phyloP scores from a whole-genome alignment of 2,888 invertebrate genomes.

The Lepas anatifera region DNA sequence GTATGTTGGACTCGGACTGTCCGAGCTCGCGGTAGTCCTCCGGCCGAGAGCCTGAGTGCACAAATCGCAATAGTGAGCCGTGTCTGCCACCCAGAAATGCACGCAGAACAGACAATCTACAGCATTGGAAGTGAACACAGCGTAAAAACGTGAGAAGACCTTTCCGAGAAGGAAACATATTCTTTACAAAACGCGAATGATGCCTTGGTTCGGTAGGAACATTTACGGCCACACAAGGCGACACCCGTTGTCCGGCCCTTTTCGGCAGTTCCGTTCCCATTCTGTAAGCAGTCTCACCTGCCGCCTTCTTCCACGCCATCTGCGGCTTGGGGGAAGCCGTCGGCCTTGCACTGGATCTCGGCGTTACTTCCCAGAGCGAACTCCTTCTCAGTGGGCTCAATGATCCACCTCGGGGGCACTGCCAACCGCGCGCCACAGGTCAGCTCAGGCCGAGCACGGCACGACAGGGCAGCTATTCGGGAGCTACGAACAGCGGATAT shows the following conservation, averaged over 20 bases:
- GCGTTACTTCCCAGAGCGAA: conserved; percentile 90
- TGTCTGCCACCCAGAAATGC: too few species aligned
- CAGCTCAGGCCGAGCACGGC: neutral
- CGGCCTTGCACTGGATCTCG: conserved; percentile 88
- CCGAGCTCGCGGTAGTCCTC: conserved; percentile 88
- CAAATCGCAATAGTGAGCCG: too few species aligned
- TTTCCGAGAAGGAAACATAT: too few species aligned
- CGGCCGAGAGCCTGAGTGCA: conserved; percentile 59
- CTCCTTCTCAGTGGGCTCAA: conserved; percentile 88
- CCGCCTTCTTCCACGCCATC: conserved; percentile 90
- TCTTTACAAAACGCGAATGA: too few species aligned
- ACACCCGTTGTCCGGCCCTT: too few species aligned
- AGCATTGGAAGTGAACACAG: too few species aligned
- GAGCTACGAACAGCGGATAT: neutral
- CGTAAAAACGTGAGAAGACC: too few species aligned
- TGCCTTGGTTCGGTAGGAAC: too few species aligned
- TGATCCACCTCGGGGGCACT: conserved; percentile 93
- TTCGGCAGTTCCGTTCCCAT: too few species aligned
- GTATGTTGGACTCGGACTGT: conserved; percentile 76
- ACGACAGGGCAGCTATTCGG: neutral
- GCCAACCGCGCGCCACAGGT: conserved; percentile 15
- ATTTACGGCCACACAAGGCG: too few species aligned
- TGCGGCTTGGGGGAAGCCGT: conserved; percentile 89
- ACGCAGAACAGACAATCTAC: too few species aligned
- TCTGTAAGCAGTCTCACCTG: too few species aligned